Base-by-base conservation (phyloP, 1,140 invertebrate species). In the Neodiprion pinetum region DNA sequence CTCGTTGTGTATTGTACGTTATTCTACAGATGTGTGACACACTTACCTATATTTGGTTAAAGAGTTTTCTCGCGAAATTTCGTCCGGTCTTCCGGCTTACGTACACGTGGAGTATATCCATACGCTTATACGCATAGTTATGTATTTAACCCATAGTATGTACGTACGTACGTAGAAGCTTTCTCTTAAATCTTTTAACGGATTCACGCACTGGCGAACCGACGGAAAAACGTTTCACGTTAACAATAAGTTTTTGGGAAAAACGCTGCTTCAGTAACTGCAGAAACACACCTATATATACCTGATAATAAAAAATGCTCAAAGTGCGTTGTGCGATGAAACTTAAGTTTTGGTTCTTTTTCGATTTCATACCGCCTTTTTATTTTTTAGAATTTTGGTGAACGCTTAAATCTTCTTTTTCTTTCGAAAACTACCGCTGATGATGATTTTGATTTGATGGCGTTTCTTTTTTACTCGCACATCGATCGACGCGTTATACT, bases 161-260 rank as follows among this genome's bases (percentile, higher is more conserved):
- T 40, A 40, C 28, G 28, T 40, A 40, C 9, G 9, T 61, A 61
- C 5, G 11, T 14, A 61, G 5, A 12, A 12, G 53, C 53, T 61
- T 61, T 61, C 53, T 61, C 53, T 61, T 61, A 61, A 61, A 61
- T 17, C 9, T 61, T 61, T 61, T 61, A 61, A 17, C 53, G 53
- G 53, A 61, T 61, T 14, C 9, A 61, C 53, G 53, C 53, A 61
- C 53, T 12, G 53, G n/a, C 11, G 53, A 61, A 61, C 53, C 4
- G 11, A 9, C n/a, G 11, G 53, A 61, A 14, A 61, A 14, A 61
- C 11, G 53, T 17, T 17, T 14, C 53, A 61, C 5, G 53, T 61
- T 12, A 61, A 61, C 53, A 61, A 12, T 12, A 8, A 61, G 9
- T 7, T 5, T 61, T 61, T 9, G 53, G n/a, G 9, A 17, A 14